Conservation (phyloP, 1,140 invertebrate species). For the Venturia canescens region DNA sequence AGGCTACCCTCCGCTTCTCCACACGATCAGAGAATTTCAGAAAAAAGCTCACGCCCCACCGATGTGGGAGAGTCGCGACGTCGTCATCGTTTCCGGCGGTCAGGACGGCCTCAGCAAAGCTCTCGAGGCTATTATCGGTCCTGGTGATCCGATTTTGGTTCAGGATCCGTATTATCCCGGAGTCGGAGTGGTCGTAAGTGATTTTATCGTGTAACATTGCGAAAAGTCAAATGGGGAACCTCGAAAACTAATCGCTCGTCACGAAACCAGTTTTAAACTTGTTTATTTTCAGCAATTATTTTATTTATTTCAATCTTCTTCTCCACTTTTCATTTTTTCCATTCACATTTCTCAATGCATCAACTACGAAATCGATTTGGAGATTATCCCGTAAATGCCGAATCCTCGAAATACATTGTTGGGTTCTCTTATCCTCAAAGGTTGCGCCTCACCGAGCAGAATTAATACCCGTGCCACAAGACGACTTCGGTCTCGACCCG, state of each 20-base stretch:
- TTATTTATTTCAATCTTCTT: too few species aligned
- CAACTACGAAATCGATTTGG: too few species aligned
- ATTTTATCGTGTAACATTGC: background rate
- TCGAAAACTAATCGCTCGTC: too few species aligned
- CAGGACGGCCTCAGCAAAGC: constrained; percentile 88
- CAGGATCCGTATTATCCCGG: constrained; percentile 85
- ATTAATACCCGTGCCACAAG: constrained; percentile 76
- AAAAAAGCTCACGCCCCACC: constrained; percentile 82
- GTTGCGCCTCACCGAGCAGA: constrained; percentile 76
- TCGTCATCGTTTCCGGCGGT: constrained; percentile 84
- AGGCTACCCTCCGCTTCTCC: constrained; percentile 82
- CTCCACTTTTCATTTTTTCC: too few species aligned
- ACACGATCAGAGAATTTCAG: constrained; percentile 81
- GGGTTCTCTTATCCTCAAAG: constrained; percentile 60
- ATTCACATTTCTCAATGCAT: too few species aligned
- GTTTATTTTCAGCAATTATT: too few species aligned
- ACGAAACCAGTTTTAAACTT: constrained; percentile 9
- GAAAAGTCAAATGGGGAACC: background rate
- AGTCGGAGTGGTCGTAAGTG: constrained; percentile 82
- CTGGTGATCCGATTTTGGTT: constrained; percentile 84
- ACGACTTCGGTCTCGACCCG: constrained; percentile 77
- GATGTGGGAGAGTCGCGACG: constrained; percentile 78
- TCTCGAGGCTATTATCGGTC: constrained; percentile 81
- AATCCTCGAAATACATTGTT: background rate
- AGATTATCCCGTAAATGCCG: too few species aligned